A percentile compares a stretch with the other conserved stretches of the same genome.
Evolutionary conservation across 2,888 invertebrate species (phyloP).

Genomic region (Epirrhoe alternata): DNA sequence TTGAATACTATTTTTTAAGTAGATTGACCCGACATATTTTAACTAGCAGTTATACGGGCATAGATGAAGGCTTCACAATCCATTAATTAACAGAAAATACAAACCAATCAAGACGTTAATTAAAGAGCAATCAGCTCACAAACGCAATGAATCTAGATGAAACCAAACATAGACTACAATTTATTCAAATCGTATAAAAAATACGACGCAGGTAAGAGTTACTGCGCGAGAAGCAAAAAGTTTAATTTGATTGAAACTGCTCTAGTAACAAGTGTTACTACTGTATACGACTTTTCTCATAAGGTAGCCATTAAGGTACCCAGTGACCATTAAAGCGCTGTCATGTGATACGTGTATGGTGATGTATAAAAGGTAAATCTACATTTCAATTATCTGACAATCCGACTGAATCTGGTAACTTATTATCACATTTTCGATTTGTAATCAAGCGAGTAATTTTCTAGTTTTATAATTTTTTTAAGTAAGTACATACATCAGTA

Average conservation of each 20-base stretch:
- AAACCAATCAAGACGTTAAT: slow-evolving; percentile 25
- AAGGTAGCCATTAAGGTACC: slow-evolving; percentile 35
- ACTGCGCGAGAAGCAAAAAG: slow-evolving; percentile 19
- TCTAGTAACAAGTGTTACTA: slow-evolving; percentile 33
- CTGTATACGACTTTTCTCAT: slow-evolving; percentile 34
- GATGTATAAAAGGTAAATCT: slow-evolving; percentile 34
- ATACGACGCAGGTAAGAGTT: slow-evolving; percentile 28
- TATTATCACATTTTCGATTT: background rate
- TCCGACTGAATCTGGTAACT: slow-evolving; percentile 11
- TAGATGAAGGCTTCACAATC: background rate
- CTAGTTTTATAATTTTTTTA: too few relatives aligned
- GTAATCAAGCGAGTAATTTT: background rate
- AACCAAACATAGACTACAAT: slow-evolving; percentile 3
- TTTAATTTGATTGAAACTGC: slow-evolving; percentile 35
- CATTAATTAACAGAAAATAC: background rate
- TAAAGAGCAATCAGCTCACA: slow-evolving; percentile 10
- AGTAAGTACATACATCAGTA: too few relatives aligned
- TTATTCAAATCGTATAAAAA: slow-evolving; percentile 20
- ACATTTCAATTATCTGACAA: slow-evolving; percentile 43
- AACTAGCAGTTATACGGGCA: background rate
- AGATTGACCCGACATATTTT: background rate
- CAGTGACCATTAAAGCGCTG: slow-evolving; percentile 41
- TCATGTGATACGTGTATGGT: slow-evolving; percentile 33
- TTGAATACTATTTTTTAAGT: too few relatives aligned
- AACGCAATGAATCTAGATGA: slow-evolving; percentile 11